Evolutionary conservation across 2,888 invertebrate genomes (phyloP).

Genomic region (Cosmia trapezina): DNA sequence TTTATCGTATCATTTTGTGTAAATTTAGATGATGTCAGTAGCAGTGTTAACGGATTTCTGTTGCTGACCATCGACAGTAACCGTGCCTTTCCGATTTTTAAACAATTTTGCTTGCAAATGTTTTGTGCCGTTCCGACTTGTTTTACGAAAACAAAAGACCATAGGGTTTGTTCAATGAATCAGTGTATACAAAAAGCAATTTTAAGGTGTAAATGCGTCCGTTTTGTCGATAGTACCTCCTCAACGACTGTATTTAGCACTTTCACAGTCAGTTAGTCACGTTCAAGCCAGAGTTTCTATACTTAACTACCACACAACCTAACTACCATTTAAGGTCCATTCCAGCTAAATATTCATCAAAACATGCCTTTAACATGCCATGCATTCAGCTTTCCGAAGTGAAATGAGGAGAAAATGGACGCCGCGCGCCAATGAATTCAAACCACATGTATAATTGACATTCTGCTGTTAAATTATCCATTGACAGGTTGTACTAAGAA

Average conservation of each 20-base stretch:
- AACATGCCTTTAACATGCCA: constrained; percentile 58
- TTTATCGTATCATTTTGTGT: too few relatives aligned
- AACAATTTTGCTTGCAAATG: too few relatives aligned
- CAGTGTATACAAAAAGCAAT: too few relatives aligned
- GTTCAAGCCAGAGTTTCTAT: constrained; percentile 26
- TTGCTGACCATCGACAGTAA: too few relatives aligned
- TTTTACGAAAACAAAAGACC: too few relatives aligned
- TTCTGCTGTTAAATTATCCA: constrained; percentile 39
- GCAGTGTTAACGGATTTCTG: too few relatives aligned
- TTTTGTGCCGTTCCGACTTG: too few relatives aligned
- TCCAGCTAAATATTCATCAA: constrained; percentile 55
- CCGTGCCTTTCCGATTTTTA: too few relatives aligned
- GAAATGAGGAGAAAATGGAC: constrained; percentile 71
- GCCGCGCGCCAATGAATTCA: constrained; percentile 60
- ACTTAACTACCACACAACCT: constrained; percentile 11
- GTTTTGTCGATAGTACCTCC: background rate
- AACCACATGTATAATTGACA: constrained; percentile 38
- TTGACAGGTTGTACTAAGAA: constrained; percentile 31
- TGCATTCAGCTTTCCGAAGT: constrained; percentile 69
- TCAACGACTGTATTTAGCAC: constrained; percentile 31
- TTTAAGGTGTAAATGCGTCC: too few relatives aligned
- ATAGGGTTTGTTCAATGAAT: too few relatives aligned
- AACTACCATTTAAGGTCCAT: constrained; percentile 32
- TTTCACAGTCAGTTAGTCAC: constrained; percentile 33
- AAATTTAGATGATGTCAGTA: too few relatives aligned